Evolutionary conservation across 2,797 vertebrate species (phyloP).

Genomic region (Anguilla marmorata): DNA sequence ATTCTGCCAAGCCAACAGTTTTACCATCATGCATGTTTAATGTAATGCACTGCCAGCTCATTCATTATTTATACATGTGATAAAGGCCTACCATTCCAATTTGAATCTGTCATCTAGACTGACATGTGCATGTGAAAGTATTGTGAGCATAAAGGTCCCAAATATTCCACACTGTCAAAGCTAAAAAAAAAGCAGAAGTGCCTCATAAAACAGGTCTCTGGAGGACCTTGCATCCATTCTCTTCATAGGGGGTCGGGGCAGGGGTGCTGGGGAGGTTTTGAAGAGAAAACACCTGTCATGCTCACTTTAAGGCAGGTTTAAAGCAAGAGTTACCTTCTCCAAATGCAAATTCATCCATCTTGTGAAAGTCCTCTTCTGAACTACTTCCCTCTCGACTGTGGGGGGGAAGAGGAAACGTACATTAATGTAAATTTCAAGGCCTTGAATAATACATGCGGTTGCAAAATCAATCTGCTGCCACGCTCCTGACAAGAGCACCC

Average conservation of each 20-base stretch:
- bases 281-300: constrained; percentile 2
- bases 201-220: background rate
- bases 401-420: constrained; percentile 54
- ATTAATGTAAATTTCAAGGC: constrained; percentile 25
- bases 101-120: background rate
- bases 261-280: background rate
- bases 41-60: constrained; percentile 44
- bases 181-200: background rate
- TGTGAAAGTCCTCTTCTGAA: constrained; percentile 98
- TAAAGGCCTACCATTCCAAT: background rate
- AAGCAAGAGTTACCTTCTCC: constrained; percentile 80
- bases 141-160: background rate
- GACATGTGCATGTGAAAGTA: background rate
- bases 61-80: constrained; percentile 54
- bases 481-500: constrained; percentile 13
- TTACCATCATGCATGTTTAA: constrained; percentile 54
- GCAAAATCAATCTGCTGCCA: background rate
- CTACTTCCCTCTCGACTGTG: constrained; percentile 88
- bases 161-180: background rate
- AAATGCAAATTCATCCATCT: constrained; percentile 97
- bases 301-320: background rate
- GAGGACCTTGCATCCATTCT: background rate
- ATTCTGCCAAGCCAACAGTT: constrained; percentile 43
- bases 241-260: background rate
- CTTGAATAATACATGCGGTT: constrained; percentile 25